Evolutionary conservation across 2,888 invertebrate species (phyloP), one percentile per base, ranked within the genome.

Genomic region (Stenodera caucasica): DNA sequence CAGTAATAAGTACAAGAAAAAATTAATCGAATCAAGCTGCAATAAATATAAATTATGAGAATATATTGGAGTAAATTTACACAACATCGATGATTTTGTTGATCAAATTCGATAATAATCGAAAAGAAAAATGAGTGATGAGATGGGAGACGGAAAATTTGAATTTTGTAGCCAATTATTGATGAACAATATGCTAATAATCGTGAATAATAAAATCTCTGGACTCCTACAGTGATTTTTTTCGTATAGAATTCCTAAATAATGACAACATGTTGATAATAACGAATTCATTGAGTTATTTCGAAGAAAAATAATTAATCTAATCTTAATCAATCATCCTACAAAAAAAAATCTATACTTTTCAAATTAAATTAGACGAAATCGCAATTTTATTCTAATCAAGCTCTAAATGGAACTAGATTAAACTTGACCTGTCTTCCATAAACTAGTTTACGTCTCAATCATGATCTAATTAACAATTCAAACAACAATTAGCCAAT

Each of bases 391-490:
- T 26, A 26, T 26, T 26, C 3, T 26, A 5, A 3, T 5, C 26
- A 5, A 26, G 26, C 4, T 26, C 3, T 26, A n/a, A n/a, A 26
- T 26, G 26, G 7, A 40, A 18, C 40, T 15, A 18, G 18, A 40
- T 12, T 45, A 45, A 45, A 45, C 21, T 45, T 45, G 45, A 45
- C 21, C 12, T 23, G 23, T 23, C 45, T 21, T 45, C n/a, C 21
- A 45, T 23, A 45, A 45, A 45, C 45, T 21, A 23, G 45, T 45
- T 45, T 45, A 45, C n/a, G 21, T 21, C n/a, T 23, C 23, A 45
- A 45, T 45, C 45, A 45, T 45, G 23, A 21, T 45, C 23, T 45
- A 23, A 45, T 45, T 45, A 23, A 21, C 45, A 45, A 23, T 45
- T 45, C 23, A 23, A 45, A 45, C 21, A 7, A 45, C 45, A 45